Evolutionary conservation across 2,797 vertebrate species (phyloP), one percentile per base, ranked within the genome.

Genomic region (Molossus alvarezi): DNA sequence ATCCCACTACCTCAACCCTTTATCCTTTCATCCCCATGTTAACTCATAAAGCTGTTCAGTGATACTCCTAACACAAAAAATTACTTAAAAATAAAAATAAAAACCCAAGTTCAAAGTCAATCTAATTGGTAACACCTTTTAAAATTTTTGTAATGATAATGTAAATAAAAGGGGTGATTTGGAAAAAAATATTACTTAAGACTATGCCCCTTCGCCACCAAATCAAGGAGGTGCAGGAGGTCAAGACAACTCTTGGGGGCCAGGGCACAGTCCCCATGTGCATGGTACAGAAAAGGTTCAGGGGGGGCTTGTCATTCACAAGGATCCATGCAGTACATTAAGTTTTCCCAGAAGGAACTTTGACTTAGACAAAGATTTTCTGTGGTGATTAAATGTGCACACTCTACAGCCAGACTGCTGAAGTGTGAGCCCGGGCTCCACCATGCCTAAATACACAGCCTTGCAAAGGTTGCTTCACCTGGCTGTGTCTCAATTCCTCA

Each of bases 21-120:
- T 75, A 48, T 82, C 64, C 60, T 91, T 73, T 69, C 27, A 58
- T 86, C 55, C 23, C 71, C 65, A 29, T 21, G 67, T 87, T 88
- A 88, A 69, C 21, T 73, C 45, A 80, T 69, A 85, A 93, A 91
- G 64, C 11, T 64, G 9, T 21, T 91, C 84, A 84, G 58, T 21
- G 57, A 37, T 45, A 71, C 14, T 62, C 41, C 51, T 25, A 45
- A 33, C 48, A 18, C 8, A 71, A 37, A 33, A 90, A 87, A 25
- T 45, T 45, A 45, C 41, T 45, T 45, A 45, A 45, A 45, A 45
- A 45, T 45, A 45, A 45, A 45, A 45, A 45, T 45, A 45, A 45
- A 45, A 45, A 45, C 41, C 6, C 41, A 45, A 45, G 41, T 45
- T 45, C 4, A 45, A 45, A 45, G 41, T 45, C 41, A 45, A 6